These are phyloP conservation scores for Patella vulgata DNA, from an alignment of 1,140 invertebrate species.

Conservation along the genomic window DNA sequence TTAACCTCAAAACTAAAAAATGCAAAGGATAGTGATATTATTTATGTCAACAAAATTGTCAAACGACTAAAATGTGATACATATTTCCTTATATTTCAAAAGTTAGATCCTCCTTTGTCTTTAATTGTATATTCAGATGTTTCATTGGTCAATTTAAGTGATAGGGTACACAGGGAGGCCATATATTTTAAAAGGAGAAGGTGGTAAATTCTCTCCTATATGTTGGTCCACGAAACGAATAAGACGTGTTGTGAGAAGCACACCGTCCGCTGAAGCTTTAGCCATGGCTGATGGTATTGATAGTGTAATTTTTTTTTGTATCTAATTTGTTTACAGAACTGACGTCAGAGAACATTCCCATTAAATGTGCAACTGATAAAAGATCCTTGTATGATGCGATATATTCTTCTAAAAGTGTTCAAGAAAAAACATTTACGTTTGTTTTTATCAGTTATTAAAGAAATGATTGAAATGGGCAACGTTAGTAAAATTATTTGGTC, in stretches of 20 bases:
- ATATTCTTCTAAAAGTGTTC: slow-evolving; percentile 26
- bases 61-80: slow-evolving; percentile 19
- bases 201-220: too few species aligned
- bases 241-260: too few species aligned
- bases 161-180: slow-evolving; percentile 7
- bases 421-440: slow-evolving; percentile 25
- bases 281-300: too few species aligned
- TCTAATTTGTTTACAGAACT: too few species aligned
- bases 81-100: slow-evolving; percentile 6
- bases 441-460: slow-evolving; percentile 22
- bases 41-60: slow-evolving; percentile 25
- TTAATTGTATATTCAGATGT: slow-evolving; percentile 18
- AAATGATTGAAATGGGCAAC: slow-evolving; percentile 13
- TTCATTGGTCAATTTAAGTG: slow-evolving; percentile 16
- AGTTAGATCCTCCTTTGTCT: slow-evolving; percentile 1
- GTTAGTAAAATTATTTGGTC: slow-evolving; percentile 20
- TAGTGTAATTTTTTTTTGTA: too few species aligned
- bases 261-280: too few species aligned
- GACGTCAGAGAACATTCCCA: not conserved
- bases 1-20: slow-evolving; percentile 14
- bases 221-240: too few species aligned
- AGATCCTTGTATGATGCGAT: slow-evolving; percentile 22
- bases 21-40: slow-evolving; percentile 17
- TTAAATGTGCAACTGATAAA: slow-evolving; percentile 17
- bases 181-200: too few species aligned